Evolutionary conservation across 2,797 vertebrate species (phyloP), one percentile per base, ranked within the genome.

Genomic region (Nannoperca obscura): DNA sequence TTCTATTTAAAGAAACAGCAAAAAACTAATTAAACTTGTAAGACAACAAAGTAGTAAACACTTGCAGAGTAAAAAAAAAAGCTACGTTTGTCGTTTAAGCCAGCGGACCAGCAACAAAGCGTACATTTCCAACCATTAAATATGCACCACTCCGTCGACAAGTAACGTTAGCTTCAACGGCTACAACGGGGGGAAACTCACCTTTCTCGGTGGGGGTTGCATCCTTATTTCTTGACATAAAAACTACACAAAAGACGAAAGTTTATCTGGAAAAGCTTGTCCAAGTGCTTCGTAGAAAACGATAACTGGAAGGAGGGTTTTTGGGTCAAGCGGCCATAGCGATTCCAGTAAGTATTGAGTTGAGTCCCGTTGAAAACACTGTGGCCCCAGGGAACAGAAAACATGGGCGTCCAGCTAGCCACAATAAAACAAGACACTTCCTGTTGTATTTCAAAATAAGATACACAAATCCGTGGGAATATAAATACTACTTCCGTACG

Each of bases 141-240:
- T 84, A 91, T 91, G 80, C 84, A 88, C 14, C 89, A 88, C 24
- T 80, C 61, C 81, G 88, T 85, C 86, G 88, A 60, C 81, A 9
- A 90, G 78, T 76, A 82, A 79, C 82, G 82, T 79, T 92, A 92
- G 88, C 87, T 83, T 79, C 22, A 22, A 49, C 65, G 80, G 91
- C 90, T 92, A 91, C 88, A 65, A 69, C 76, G 58, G 83, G 68
- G 59, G 82, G 82, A 74, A 78, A 87, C 96, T 96, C 93, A 98
- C 97, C 97, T 98, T 98, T 93, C 97, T 97, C 92, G 97, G 97
- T 84, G 97, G 97, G 88, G 97, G 97, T 92, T 98, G 97, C 97
- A 98, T 98, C 94, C 94, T 96, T 93, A 88, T 69, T 86, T 64
- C 67, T 84, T 71, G 80, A 91, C 91, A 92, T 90, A 90, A 85